Base-by-base conservation (phyloP, 2,888 invertebrate species). In the Folsomia manolachei region DNA sequence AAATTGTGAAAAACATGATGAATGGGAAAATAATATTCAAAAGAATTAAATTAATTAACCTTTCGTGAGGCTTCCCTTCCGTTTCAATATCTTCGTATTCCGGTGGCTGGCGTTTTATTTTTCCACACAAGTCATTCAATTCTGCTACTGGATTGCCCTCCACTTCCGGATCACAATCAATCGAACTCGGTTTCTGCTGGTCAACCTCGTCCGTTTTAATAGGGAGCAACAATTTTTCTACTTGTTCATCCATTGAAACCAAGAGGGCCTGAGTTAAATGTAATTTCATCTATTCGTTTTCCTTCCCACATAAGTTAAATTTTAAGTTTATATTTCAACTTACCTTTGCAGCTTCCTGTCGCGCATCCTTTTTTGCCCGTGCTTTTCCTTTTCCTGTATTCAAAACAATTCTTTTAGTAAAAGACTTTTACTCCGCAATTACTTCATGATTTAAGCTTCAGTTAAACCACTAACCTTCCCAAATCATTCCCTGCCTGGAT, bases 61-160 rank as follows among this genome's bases (percentile, higher is more conserved):
- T 63, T 65, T 78, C 78, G 69, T 79, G 79, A 21, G 79, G 79
- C 25, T 72, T 74, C 0, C 79, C 79, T 70, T 62, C 69, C 63
- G 74, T 73, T 9, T 61, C 69, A 62, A 76, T 73, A 19, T 78
- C 56, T 21, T 74, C 75, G 69, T 79, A 80, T 70, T 75, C 76
- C 1, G 80, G 78, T 14, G 76, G 74, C 53, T 71, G 60, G 39
- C 76, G 71, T 25, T 76, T 78, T 2, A 76, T 69, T 26, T 75
- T 75, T 27, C 76, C 66, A 66, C 80, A 80, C 1, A 78, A 60
- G 53, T 79, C 79, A 71, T 79, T 79, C 27, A 80, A 66, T 66
- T 79, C 79, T 19, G 77, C 79, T n/a, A 80, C 73, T 1, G 80
- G 80, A 70, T 80, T 80, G 39, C 80, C 76, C 23, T 75, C 65